Evolutionary conservation across 2,797 vertebrate genomes (phyloP), one percentile per base, ranked within the genome.

Genomic region (Fistularia commersonii): DNA sequence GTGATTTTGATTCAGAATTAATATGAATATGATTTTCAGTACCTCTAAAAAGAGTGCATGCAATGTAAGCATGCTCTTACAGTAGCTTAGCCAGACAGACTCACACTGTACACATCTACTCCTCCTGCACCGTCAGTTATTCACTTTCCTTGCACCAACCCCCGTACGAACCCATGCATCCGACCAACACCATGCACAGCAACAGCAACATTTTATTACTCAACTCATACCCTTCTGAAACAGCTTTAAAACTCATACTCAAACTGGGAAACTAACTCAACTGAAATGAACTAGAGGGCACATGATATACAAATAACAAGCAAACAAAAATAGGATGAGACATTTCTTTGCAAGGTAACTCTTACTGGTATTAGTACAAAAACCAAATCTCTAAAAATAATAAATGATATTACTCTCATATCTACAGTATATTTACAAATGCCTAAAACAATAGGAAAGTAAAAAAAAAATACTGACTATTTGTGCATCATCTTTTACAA

Each of bases 21-120:
- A 69, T 69, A 47, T 78, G 64, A 77, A 61, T 62, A 77, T 68
- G 48, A 64, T 61, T 76, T 81, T 69, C 78, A 67, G 54, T 70
- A 61, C 63, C 71, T 43, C 60, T 59, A 35, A 69, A 72, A 57
- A 63, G 51, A 38, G 58, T 13, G 58, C 50, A 15, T 32, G 47
- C 12, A 23, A 34, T 48, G 56, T 51, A 67, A 45, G 51, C 58
- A 48, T 74, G 57, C 63, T 45, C 53, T 39, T 52, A 57, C 33
- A 9, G 49, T 64, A 61, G 51, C 47, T 40, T 12, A 61, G 43
- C 31, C 4, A 32, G 51, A 54, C 31, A 66, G 51, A 65, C 11
- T 8, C 35, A 23, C 14, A 61, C 34, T 32, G 23, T 43, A 41
- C 12, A 32, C 48, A 39, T 48, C 13, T 32, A 13, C 9, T 36